Evolutionary conservation across 2,113 vertebrate species (phyloP).

Genomic region (Eupsittula cactorum): DNA sequence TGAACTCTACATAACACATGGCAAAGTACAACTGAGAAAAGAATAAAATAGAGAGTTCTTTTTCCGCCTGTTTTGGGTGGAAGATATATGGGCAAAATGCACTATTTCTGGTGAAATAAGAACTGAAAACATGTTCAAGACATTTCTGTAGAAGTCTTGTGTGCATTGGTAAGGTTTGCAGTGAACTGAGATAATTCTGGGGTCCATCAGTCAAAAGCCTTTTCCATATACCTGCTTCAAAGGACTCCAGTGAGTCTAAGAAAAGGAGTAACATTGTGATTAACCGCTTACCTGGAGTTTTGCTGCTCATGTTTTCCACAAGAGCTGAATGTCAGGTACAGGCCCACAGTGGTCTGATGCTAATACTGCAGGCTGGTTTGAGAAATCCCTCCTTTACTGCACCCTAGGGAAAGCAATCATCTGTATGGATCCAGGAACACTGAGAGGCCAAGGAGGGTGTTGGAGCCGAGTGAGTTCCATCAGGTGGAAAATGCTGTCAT

Average conservation of each 20-base stretch:
- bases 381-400: rapidly evolving
- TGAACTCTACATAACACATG: constrained; percentile 31
- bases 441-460: neutral
- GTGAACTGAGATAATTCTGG: neutral
- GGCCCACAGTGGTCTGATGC: neutral
- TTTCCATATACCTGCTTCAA: rapidly evolving
- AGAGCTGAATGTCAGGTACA: neutral
- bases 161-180: neutral
- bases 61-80: neutral
- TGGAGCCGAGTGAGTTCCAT: neutral
- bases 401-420: neutral
- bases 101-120: neutral
- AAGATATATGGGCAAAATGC: neutral
- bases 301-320: neutral
- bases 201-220: neutral
- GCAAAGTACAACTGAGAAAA: neutral
- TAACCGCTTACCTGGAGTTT: neutral
- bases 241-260: neutral
- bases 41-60: neutral
- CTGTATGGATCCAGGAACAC: neutral
- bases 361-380: neutral
- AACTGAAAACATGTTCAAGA: neutral
- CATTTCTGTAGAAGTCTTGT: neutral
- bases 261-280: neutral
- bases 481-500: neutral